These are phyloP conservation scores for Notamacropus eugenii DNA, from an alignment of 2,797 vertebrate genomes.

Conservation along the genomic window DNA sequence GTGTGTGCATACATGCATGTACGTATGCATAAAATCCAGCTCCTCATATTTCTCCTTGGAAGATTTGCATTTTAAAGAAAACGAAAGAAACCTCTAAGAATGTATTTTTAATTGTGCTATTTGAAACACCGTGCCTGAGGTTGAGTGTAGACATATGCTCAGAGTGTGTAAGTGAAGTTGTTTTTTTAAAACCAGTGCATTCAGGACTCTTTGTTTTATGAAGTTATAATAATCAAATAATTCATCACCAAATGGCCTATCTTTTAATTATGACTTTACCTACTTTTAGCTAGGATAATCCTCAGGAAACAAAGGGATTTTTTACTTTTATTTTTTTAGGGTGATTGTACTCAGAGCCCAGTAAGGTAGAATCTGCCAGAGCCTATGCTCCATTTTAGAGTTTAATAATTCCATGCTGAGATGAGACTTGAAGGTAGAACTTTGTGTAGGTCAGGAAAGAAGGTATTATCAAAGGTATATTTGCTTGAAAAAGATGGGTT, in stretches of 20 bases:
- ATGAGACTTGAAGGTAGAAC: background rate
- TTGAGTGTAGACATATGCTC: background rate
- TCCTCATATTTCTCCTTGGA: background rate
- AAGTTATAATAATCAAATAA: background rate
- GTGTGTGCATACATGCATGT: background rate
- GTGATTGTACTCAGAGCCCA: background rate
- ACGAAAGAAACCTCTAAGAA: constrained; percentile 57
- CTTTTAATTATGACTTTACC: background rate
- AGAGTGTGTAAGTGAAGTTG: background rate
- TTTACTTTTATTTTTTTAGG: background rate
- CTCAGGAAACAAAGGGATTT: background rate
- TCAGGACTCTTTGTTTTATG: background rate
- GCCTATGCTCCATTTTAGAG: background rate
- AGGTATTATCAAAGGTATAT: background rate
- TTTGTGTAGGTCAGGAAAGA: background rate
- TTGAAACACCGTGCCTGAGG: constrained; percentile 61
- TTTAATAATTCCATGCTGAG: background rate
- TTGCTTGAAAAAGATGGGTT: background rate
- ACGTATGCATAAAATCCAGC: background rate
- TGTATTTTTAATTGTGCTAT: constrained; percentile 70
- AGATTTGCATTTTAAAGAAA: background rate
- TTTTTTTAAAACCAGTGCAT: background rate
- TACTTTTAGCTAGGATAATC: background rate
- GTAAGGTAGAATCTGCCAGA: background rate
- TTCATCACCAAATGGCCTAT: background rate